Percentiles rank a stretch among this genome's conserved stretches.
Conservation (phyloP, 2,888 invertebrate genomes). For the Drosophila villosipedis region DNA sequence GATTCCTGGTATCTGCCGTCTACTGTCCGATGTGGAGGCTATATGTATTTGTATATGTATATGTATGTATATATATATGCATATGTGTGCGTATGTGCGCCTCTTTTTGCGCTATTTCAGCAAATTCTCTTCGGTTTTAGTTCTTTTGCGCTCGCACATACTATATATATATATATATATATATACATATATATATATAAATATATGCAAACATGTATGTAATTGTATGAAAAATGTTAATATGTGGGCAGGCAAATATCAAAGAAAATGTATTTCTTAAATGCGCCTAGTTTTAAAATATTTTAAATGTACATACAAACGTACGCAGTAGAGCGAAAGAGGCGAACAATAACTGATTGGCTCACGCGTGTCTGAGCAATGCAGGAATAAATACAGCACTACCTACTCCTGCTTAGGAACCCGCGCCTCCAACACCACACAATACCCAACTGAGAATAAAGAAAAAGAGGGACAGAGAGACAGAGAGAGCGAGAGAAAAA, state of each 20-base stretch:
- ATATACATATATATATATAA: background rate
- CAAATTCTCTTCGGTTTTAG: slow-evolving; percentile 41
- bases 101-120: slow-evolving; percentile 58
- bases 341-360: slow-evolving; percentile 20
- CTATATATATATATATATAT: background rate
- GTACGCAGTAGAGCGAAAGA: background rate
- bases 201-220: slow-evolving; percentile 3
- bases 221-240: slow-evolving; percentile 19
- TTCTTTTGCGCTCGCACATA: slow-evolving; percentile 18
- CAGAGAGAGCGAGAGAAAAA: background rate
- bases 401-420: slow-evolving; percentile 22
- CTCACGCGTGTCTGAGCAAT: slow-evolving; percentile 29
- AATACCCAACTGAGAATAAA: slow-evolving; percentile 23
- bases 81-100: slow-evolving; percentile 10
- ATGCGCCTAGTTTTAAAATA: slow-evolving; percentile 14
- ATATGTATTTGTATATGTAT: background rate
- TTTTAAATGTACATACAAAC: background rate
- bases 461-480: background rate
- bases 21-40: slow-evolving; percentile 24
- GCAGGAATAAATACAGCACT: slow-evolving; percentile 7
- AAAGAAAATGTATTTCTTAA: slow-evolving; percentile 13
- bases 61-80: background rate
- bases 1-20: slow-evolving; percentile 35
- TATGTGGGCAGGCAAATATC: slow-evolving; percentile 12
- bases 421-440: slow-evolving; percentile 27